Conservation (phyloP, 2,113 vertebrate genomes). For the Oncorhynchus clarkii region DNA sequence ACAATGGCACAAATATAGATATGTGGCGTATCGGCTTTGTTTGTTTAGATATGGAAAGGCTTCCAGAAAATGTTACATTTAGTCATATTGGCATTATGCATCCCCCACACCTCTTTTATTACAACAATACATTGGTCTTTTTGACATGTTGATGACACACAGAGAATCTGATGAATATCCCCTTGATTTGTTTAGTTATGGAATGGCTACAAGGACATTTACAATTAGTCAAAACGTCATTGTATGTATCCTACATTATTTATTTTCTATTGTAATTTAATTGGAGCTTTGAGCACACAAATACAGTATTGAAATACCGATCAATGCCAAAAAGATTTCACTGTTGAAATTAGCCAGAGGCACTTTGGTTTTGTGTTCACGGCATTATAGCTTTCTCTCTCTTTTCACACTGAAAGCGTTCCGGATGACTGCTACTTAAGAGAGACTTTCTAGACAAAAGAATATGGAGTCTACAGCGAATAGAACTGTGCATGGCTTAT, state of each 20-base stretch:
- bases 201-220: slow-evolving; percentile 35
- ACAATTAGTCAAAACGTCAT: slow-evolving; percentile 43
- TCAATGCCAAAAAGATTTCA: slow-evolving; percentile 40
- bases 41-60: background rate
- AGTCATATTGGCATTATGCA: background rate
- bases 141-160: background rate
- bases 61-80: background rate
- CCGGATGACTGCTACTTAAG: slow-evolving; percentile 39
- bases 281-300: slow-evolving; percentile 35
- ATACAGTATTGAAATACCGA: slow-evolving; percentile 33
- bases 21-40: background rate
- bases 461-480: slow-evolving; percentile 27
- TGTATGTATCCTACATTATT: slow-evolving; percentile 18
- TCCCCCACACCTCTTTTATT: background rate
- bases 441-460: slow-evolving; percentile 23
- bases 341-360: slow-evolving; percentile 43
- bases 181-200: slow-evolving; percentile 24
- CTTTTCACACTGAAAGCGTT: slow-evolving; percentile 33
- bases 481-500: slow-evolving; percentile 27
- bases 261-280: slow-evolving; percentile 20
- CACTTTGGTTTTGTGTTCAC: slow-evolving; percentile 39
- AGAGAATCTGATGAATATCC: slow-evolving; percentile 13
- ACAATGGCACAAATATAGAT: background rate
- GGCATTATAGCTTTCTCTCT: slow-evolving; percentile 11
- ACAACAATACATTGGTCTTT: background rate